phyloP scores from a whole-genome alignment of 2,888 invertebrate species.

The Actias luna region DNA sequence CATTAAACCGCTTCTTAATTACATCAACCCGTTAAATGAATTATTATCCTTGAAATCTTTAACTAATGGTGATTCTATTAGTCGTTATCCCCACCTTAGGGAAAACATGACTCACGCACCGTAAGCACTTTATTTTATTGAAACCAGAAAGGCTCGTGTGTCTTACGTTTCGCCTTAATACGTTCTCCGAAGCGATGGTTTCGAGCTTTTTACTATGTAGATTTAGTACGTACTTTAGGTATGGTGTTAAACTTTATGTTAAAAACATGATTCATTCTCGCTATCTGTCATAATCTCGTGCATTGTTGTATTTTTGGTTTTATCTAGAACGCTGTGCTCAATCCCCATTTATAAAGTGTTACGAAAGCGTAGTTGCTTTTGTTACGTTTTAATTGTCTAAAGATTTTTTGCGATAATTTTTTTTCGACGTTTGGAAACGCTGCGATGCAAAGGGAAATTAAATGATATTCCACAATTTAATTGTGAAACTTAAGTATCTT shows the following conservation, averaged over 20 bases:
- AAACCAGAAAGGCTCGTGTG: conserved; percentile 9
- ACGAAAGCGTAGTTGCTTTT: conserved; percentile 27
- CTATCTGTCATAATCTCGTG: conserved; percentile 31
- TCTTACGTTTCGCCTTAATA: conserved; percentile 19
- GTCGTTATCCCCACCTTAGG: conserved; percentile 15
- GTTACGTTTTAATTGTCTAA: conserved; percentile 18
- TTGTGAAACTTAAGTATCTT: conserved; percentile 1
- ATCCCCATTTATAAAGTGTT: conserved; percentile 30
- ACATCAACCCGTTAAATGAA: not conserved
- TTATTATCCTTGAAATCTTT: not conserved
- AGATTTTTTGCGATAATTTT: conserved; percentile 3
- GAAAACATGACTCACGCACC: conserved; percentile 14
- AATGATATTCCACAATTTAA: conserved; percentile 1
- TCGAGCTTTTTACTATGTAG: conserved; percentile 27
- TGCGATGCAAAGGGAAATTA: conserved; percentile 3
- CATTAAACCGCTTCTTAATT: not conserved
- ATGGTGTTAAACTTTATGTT: conserved; percentile 10
- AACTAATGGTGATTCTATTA: conserved; percentile 5
- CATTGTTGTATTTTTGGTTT: conserved; percentile 33
- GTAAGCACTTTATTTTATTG: conserved; percentile 12
- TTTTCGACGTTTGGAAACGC: conserved; percentile 12
- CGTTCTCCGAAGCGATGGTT: conserved; percentile 29
- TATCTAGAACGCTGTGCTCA: conserved; percentile 31
- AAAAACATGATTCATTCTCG: not conserved
- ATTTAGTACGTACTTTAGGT: too few species aligned